These are phyloP conservation scores for Gonocerus acuteangulatus DNA, from an alignment of 2,888 invertebrate species.

Conservation along the genomic window DNA sequence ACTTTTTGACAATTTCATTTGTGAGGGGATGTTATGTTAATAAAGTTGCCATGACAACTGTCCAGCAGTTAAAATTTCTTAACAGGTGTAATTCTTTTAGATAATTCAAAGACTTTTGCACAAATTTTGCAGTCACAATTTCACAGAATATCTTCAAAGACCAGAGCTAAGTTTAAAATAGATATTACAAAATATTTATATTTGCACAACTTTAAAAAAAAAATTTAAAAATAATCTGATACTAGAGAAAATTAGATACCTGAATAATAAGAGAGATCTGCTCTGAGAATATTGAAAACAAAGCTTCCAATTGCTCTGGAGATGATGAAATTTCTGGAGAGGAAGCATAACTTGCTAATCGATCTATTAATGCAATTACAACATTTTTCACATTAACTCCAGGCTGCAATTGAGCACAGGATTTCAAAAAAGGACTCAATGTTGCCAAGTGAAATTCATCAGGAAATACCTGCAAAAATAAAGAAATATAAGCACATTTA, in stretches of 20 bases:
- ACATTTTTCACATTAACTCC: conserved; percentile 98
- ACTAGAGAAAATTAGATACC: conserved; percentile 46
- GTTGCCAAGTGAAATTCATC: conserved; percentile 98
- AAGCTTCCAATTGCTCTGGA: conserved; percentile 46
- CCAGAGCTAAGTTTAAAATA: too few relatives aligned
- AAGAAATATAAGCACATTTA: background rate
- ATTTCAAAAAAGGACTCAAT: conserved; percentile 87
- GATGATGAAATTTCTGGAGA: conserved; percentile 66
- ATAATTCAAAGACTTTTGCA: too few relatives aligned
- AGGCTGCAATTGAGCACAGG: conserved; percentile 91
- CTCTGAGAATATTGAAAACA: conserved; percentile 97
- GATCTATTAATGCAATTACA: conserved; percentile 90
- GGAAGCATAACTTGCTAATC: conserved; percentile 76
- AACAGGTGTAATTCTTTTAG: too few relatives aligned
- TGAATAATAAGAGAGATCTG: conserved; percentile 94
- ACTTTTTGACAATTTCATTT: too few relatives aligned
- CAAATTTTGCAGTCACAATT: too few relatives aligned
- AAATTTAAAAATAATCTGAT: too few relatives aligned
- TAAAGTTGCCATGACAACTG: too few relatives aligned
- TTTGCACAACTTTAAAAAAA: too few relatives aligned
- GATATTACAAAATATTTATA: too few relatives aligned
- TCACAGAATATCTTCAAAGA: too few relatives aligned
- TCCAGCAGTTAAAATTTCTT: too few relatives aligned
- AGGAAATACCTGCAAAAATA: conserved; percentile 52
- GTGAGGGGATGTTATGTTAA: too few relatives aligned